Evolutionary conservation across 1,140 invertebrate species (phyloP).

Genomic region (Asbolus verrucosus): DNA sequence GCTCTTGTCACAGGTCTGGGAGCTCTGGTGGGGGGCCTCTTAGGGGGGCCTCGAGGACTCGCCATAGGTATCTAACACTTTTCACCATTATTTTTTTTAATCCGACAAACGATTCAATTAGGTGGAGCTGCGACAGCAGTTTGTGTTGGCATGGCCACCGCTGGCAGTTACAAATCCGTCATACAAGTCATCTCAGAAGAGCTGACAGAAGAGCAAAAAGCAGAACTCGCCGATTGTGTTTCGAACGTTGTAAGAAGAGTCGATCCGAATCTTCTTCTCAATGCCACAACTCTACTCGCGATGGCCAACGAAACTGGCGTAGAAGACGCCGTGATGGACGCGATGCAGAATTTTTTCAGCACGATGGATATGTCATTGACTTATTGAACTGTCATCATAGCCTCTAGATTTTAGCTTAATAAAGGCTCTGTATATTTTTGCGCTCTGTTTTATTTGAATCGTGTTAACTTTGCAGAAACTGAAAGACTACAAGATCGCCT

Average conservation of each 20-base stretch:
- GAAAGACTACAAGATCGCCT: constrained; percentile 67
- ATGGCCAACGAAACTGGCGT: background rate
- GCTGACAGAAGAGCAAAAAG: background rate
- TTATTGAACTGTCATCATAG: too few relatives aligned
- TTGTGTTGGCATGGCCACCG: background rate
- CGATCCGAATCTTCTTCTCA: background rate
- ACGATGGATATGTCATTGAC: background rate
- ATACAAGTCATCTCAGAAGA: background rate
- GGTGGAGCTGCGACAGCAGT: background rate
- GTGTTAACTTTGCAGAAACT: constrained; percentile 75
- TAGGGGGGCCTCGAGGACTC: background rate
- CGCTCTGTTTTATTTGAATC: too few relatives aligned
- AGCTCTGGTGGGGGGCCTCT: too few relatives aligned
- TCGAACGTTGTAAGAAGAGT: background rate
- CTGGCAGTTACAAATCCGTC: background rate
- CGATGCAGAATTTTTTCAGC: background rate
- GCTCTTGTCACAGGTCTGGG: too few relatives aligned
- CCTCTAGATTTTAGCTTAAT: too few relatives aligned
- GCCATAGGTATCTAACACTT: background rate
- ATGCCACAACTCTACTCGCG: background rate
- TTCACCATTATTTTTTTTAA: too few relatives aligned
- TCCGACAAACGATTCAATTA: too few relatives aligned
- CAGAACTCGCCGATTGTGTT: background rate
- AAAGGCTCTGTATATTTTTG: too few relatives aligned
- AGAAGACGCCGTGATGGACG: background rate